Evolutionary conservation across 2,888 invertebrate species (phyloP).

Genomic region (Apeira syringaria): DNA sequence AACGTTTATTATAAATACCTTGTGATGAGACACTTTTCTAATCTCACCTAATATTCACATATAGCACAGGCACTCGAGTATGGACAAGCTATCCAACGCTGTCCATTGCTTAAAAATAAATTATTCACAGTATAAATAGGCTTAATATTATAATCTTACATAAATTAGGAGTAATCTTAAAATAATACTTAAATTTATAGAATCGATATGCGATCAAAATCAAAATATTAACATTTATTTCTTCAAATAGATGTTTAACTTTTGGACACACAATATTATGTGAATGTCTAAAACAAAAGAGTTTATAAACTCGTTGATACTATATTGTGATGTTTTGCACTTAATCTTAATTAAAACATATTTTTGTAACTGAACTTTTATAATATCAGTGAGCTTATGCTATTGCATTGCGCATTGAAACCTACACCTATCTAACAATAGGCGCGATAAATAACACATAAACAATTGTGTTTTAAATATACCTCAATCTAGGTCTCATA

Average conservation of each 20-base stretch:
- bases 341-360: too few relatives aligned
- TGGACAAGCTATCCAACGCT: constrained; percentile 38
- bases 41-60: constrained; percentile 40
- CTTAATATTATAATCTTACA: constrained; percentile 42
- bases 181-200: constrained; percentile 25
- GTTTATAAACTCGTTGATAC: constrained; percentile 16
- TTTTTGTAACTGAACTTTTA: constrained; percentile 7
- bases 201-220: constrained; percentile 18
- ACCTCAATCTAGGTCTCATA: too few relatives aligned
- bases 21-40: constrained; percentile 41
- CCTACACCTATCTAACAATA: neutral
- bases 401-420: constrained; percentile 35
- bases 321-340: constrained; percentile 11
- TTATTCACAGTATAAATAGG: constrained; percentile 54
- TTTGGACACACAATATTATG: constrained; percentile 33
- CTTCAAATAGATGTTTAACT: constrained; percentile 27
- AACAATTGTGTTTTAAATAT: too few relatives aligned
- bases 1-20: constrained; percentile 56
- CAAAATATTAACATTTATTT: neutral
- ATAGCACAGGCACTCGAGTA: constrained; percentile 53
- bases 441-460: neutral
- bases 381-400: constrained; percentile 51
- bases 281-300: constrained; percentile 1
- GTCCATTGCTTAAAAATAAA: constrained; percentile 24
- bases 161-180: constrained; percentile 34